These are phyloP conservation scores for Bagarius yarrelli DNA, from an alignment of 2,113 vertebrate species.

Conservation along the genomic window DNA sequence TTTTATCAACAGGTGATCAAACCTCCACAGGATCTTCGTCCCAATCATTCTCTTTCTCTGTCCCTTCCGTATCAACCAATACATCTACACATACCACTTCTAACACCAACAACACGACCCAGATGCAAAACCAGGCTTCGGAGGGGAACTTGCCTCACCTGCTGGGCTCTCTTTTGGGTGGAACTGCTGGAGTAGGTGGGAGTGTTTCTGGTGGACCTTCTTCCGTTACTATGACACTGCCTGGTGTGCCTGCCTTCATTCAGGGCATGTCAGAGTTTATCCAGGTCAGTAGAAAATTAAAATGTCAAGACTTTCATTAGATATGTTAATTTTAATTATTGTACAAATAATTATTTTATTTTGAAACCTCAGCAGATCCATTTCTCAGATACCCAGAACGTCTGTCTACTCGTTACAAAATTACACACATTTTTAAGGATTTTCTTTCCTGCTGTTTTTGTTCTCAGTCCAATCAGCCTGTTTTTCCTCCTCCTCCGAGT, in stretches of 20 bases:
- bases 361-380: not conserved
- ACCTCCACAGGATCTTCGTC: constrained; percentile 60
- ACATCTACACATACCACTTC: constrained; percentile 66
- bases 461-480: constrained; percentile 64
- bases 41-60: constrained; percentile 57
- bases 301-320: not conserved
- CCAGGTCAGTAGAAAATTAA: constrained; percentile 68
- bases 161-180: constrained; percentile 80
- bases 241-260: constrained; percentile 82
- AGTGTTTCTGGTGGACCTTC: constrained; percentile 66
- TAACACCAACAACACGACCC: constrained; percentile 69
- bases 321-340: not conserved
- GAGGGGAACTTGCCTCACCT: constrained; percentile 71
- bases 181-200: constrained; percentile 62
- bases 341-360: not conserved
- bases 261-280: constrained; percentile 87
- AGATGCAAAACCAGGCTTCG: constrained; percentile 65
- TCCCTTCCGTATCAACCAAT: constrained; percentile 62
- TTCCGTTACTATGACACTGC: constrained; percentile 82
- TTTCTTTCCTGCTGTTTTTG: not conserved
- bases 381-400: not conserved
- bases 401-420: not conserved
- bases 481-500: constrained; percentile 61
- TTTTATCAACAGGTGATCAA: constrained; percentile 55
- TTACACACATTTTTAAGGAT: not conserved